A percentile compares a stretch with the other conserved stretches of the same genome.
Conservation (phyloP, 37 sponge, comb jelly and placozoan species). For the Theonella swinhoei region DNA sequence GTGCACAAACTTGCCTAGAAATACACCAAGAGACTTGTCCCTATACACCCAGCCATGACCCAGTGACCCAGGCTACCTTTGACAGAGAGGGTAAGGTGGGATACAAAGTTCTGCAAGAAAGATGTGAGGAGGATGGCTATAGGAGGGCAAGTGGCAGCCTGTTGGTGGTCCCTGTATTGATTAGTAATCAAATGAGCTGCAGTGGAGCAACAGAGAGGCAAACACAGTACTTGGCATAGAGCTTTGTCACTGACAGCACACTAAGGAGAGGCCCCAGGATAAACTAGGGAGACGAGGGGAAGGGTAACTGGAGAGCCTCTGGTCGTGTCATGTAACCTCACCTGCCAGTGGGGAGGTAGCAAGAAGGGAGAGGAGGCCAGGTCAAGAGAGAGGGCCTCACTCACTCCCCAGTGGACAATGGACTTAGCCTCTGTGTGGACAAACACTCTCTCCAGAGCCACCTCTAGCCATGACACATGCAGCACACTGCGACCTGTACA, state of each 20-base stretch:
- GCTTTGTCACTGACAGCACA: slow-evolving; percentile 45
- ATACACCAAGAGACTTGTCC: neutral
- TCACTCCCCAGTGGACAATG: slow-evolving; percentile 76
- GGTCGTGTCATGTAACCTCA: no score
- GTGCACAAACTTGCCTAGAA: slow-evolving; percentile 36
- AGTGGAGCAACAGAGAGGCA: neutral
- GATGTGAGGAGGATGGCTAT: slow-evolving; percentile 1
- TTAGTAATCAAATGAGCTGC: neutral
- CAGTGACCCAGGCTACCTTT: neutral
- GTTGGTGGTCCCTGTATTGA: neutral
- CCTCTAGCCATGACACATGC: slow-evolving; percentile 74
- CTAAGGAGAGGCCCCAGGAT: slow-evolving; percentile 55
- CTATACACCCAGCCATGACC: neutral
- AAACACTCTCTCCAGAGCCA: slow-evolving; percentile 65
- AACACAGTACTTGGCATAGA: slow-evolving; percentile 59
- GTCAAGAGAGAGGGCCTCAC: slow-evolving; percentile 47
- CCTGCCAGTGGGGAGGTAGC: slow-evolving; percentile 56
- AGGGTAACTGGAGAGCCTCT: no score
- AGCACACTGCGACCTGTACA: slow-evolving; percentile 59
- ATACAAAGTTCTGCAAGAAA: slow-evolving; percentile 33
- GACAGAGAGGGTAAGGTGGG: neutral
- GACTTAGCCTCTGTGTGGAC: slow-evolving; percentile 76
- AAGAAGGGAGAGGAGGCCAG: slow-evolving; percentile 61
- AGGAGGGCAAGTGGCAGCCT: slow-evolving; percentile 13
- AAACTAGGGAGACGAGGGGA: slow-evolving; percentile 64